Base-by-base conservation (phyloP, 2,113 vertebrate genomes). In the Chiloscyllium plagiosum region DNA sequence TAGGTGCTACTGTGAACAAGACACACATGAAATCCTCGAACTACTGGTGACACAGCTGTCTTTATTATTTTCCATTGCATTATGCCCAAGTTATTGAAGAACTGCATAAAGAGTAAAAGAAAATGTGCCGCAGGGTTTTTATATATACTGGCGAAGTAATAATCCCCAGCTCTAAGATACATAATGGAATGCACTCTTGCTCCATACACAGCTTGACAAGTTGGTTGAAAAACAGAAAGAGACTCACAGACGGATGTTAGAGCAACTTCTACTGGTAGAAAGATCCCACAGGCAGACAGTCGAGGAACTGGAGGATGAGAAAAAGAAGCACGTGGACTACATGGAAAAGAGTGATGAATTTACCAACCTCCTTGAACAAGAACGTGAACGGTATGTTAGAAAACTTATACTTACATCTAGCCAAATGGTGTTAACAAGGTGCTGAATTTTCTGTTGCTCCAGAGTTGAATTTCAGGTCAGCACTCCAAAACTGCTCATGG, bases 301-400 rank as follows among this genome's bases (percentile, higher is more conserved):
- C 66, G 19, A 96, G 42, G 97, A 98, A 96, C 97, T 99, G 95
- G 98, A 98, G 89, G 98, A 98, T 95, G 98, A 98, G 96, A 98
- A 98, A 96, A 98, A 96, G 96, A 98, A 97, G 96, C 98, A 99
- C 96, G 97, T 96, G 95, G 97, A 98, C 96, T 98, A 98, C 8
- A 97, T 98, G 97, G 97, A 98, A 85, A 98, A 98, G 97, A 99
- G 97, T 8, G 98, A 98, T 95, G 97, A 98, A 96, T 98, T 98
- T 95, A 98, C 97, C 96, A 96, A 97, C 96, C 96, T 98, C 96
- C 96, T 99, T 96, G 98, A 98, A 97, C 98, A 98, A 96, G 98
- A 99, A 97, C 97, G 98, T 96, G 97, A 99, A 97, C 98, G 99
- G 99, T 99, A 98, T 98, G 98, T 33, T 76, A 26, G 47, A 26